Percentiles rank a stretch among this genome's conserved stretches.
Conservation (phyloP, 1,140 invertebrate species). For the Bombus vancouverensis region DNA sequence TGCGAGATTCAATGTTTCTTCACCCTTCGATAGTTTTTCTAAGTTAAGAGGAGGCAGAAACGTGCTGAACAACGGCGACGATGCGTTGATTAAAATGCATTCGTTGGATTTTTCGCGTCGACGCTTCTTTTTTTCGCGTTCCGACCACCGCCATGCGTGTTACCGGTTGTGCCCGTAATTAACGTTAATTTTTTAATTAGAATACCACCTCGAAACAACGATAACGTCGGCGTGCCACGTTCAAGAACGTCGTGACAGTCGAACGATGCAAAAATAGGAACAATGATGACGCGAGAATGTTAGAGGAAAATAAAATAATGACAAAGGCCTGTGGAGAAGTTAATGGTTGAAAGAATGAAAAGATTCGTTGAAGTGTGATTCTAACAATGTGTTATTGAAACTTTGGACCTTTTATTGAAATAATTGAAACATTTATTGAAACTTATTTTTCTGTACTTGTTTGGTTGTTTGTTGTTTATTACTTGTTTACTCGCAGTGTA, state of each 20-base stretch:
- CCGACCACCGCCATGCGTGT: neutral
- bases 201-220: constrained; percentile 53
- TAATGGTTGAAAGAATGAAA: constrained; percentile 1
- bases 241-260: neutral
- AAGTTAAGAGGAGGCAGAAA: neutral
- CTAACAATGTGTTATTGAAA: neutral
- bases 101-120: constrained; percentile 59
- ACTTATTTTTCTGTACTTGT: neutral
- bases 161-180: constrained; percentile 60
- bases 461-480: neutral
- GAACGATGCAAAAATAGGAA: neutral
- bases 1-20: constrained; percentile 24
- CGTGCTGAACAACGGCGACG: constrained; percentile 23
- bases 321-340: neutral
- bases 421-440: neutral
- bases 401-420: too few relatives aligned
- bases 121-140: constrained; percentile 45
- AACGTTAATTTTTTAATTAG: constrained; percentile 75
- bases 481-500: neutral
- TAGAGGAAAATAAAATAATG: constrained; percentile 12
- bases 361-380: neutral
- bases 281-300: neutral
- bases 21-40: constrained; percentile 18
- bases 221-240: constrained; percentile 40
- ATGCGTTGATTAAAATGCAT: constrained; percentile 70